Evolutionary conservation across 1,140 invertebrate genomes (phyloP), one percentile per base, ranked within the genome.

Genomic region (Scaptodrosophila lebanonensis): DNA sequence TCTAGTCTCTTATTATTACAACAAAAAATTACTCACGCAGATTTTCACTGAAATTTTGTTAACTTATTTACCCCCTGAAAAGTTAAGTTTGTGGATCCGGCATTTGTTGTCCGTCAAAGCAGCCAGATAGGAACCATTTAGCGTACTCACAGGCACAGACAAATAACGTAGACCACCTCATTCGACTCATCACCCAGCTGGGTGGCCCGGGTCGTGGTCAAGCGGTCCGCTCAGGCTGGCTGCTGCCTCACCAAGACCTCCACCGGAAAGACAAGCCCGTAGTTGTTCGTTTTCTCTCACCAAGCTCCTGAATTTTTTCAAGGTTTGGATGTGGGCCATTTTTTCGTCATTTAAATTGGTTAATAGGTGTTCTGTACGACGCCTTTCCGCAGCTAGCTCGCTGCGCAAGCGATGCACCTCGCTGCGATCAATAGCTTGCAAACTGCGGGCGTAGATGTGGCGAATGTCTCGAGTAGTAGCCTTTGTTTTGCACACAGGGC

Each of bases 401-500:
- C 88, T 63, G 27, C 89, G 67, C 20, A 90, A 87, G 47, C 88
- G 68, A 61, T 93, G 90, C 52, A 90, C 83, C 35, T 93, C 92
- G 1, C 87, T 85, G 4, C 91, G 93, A 84, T 95, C 93, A 13
- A 93, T 67, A 11, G 89, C 90, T 60, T 90, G 72, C 5, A 93
- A 52, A 40, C 89, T 89, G 60, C 90, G 91, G 1, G 91, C 91
- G 88, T 91, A 95, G 8, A 97, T 90, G 40, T 90, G 88, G 17
- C 94, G 85, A 39, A 98, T 91, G 76, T 98, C 96, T 67, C 89
- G 91, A 12, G 90, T 83, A 3, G 87, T 79, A 0, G 95, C 93
- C 87, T 92, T 93, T 16, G 89, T 89, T 85, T 98, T 98, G 85
- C 97, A 98, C 38, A 95, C 94, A 0, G 97, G 97, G 87, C 97